Conservation (phyloP, 2,888 invertebrate genomes). For the Thera obeliscata region DNA sequence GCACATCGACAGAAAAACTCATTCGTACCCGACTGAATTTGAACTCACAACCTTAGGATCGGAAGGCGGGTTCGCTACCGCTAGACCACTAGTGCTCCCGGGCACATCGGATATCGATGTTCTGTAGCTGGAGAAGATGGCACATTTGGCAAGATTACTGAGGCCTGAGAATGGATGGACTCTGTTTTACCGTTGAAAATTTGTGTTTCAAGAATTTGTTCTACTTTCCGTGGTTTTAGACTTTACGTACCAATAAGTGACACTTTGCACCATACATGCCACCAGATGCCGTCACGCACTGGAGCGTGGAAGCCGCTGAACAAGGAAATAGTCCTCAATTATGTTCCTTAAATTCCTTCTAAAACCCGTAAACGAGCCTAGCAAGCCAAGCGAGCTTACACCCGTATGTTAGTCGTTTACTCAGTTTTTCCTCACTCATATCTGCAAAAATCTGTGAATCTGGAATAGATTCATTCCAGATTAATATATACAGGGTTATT, state of each 20-base stretch:
- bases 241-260: background rate
- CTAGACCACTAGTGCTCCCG: no score
- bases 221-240: background rate
- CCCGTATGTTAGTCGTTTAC: background rate
- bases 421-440: background rate
- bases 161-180: no score
- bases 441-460: background rate
- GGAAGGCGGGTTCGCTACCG: no score
- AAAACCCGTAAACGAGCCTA: conserved; percentile 18
- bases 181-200: no score
- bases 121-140: no score
- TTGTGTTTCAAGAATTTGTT: background rate
- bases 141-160: no score
- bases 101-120: no score
- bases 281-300: conserved; percentile 14
- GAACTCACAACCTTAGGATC: no score
- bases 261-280: background rate
- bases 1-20: no score
- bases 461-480: no score
- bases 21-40: no score
- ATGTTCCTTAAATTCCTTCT: conserved; percentile 24
- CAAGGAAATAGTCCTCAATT: conserved; percentile 31
- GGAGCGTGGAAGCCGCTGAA: conserved; percentile 22
- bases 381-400: conserved; percentile 8
- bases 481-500: no score